phyloP scores from a whole-genome alignment of 2,888 invertebrate species.

The Drepanosiphum platanoidis region DNA sequence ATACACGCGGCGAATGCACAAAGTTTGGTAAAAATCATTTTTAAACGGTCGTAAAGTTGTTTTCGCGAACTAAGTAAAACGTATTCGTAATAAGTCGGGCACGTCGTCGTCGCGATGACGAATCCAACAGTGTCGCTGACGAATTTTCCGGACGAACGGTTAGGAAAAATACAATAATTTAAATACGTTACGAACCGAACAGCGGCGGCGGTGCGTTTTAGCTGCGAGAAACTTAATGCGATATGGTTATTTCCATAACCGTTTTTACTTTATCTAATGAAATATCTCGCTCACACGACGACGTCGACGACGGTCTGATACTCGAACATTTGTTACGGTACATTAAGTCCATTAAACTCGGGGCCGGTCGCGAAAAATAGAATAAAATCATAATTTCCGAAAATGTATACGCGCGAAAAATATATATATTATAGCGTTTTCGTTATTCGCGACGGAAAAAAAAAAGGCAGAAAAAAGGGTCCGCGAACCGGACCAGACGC shows the following conservation, averaged over 20 bases:
- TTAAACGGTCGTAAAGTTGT: too few species aligned
- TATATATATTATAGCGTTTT: neutral
- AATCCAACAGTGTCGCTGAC: too few species aligned
- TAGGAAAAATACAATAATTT: neutral
- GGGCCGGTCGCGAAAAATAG: neutral
- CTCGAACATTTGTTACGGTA: constrained; percentile 32
- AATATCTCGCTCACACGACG: neutral
- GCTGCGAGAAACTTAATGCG: neutral
- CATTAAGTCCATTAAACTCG: constrained; percentile 33
- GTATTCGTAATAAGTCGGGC: too few species aligned
- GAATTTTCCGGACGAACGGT: too few species aligned
- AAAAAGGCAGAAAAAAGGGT: too few species aligned
- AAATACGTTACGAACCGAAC: neutral
- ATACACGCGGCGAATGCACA: too few species aligned
- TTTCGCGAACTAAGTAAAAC: too few species aligned
- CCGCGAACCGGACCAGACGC: too few species aligned
- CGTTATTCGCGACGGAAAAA: neutral
- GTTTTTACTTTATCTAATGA: neutral
- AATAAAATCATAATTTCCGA: constrained; percentile 32
- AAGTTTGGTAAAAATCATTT: too few species aligned
- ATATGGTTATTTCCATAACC: constrained; percentile 19
- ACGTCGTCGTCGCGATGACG: too few species aligned
- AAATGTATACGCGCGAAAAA: neutral
- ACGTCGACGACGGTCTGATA: neutral
- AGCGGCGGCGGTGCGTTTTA: neutral